Evolutionary conservation across 2,888 invertebrate genomes (phyloP), one percentile per base, ranked within the genome.

Genomic region (Craniophora ligustri): DNA sequence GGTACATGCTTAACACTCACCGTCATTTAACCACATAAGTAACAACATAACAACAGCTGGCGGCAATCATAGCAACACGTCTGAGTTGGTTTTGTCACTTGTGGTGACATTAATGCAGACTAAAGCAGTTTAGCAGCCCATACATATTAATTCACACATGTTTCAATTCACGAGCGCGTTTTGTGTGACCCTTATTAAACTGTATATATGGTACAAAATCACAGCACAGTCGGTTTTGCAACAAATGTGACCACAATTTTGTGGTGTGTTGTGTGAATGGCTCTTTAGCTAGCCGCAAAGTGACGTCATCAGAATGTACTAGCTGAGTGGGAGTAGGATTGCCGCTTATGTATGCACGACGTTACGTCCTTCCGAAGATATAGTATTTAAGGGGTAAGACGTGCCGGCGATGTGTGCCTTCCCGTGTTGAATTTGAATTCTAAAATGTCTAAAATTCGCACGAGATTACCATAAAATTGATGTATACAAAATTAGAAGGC

Each of bases 241-340:
- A 3, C 18, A 5, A n/a, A 5, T 1, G 1, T 0, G 39, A 39
- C 16, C 11, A 11, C 6, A 13, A 13, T 1, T 47, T 23, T 13
- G 7, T 5, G 23, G 23, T 18, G 11, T 15, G 10, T 11, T 32
- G 35, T 49, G n/a, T 57, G 14, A 28, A 11, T 5, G 10, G 3
- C n/a, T 8, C 30, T 7, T 58, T 31, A 51, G 19, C 8, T 34
- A 11, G 21, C 57, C 19, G 34, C 21, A 60, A 19, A 23, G 23
- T 46, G 47, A 30, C 38, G 19, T 30, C 46, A 41, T n/a, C 38
- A 26, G 30, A 38, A 34, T 30, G 21, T 10, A 0, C 34, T 31
- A 18, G 13, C 15, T 36, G 34, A 36, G 40, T 19, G 13, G 10
- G 14, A 10, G 38, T 28, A 32, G 41, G 28, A 32, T 30, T 7